Percentiles rank a stretch among this genome's conserved stretches.
Conservation (phyloP, 2,113 vertebrate species). For the Hucho hucho region DNA sequence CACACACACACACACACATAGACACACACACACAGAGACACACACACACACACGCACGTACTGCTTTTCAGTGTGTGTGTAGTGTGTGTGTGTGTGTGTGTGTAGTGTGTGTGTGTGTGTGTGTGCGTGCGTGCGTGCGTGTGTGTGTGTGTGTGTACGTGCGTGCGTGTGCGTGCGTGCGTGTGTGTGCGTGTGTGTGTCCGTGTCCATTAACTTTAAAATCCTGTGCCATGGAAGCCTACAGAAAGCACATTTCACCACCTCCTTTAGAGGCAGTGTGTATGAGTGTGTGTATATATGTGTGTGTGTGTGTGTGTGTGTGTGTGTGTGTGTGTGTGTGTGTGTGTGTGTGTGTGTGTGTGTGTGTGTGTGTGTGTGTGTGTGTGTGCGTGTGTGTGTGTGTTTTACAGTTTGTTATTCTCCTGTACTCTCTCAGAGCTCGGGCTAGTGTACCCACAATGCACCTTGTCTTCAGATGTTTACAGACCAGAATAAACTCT, state of each 20-base stretch:
- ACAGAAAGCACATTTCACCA: no score
- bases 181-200: no score
- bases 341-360: not conserved
- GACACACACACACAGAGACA: no score
- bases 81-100: not conserved
- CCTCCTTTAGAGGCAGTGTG: not conserved
- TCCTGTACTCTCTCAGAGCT: conserved; percentile 19
- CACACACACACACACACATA: no score
- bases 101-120: not conserved
- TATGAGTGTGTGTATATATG: conserved; percentile 36
- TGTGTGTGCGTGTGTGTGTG: not conserved
- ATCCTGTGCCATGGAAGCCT: no score
- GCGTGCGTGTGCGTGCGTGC: no score
- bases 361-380: not conserved
- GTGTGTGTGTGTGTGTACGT: no score
- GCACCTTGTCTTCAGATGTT: conserved; percentile 43
- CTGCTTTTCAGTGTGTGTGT: no score
- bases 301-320: not conserved
- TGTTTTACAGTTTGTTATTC: not conserved
- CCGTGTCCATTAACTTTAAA: no score
- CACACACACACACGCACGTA: no score
- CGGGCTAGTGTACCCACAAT: conserved; percentile 35
- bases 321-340: not conserved
- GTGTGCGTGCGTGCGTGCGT: conserved; percentile 19
- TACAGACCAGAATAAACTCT: conserved; percentile 57